phyloP scores from a whole-genome alignment of 2,113 vertebrate species.

The Lamprologus sp. region DNA sequence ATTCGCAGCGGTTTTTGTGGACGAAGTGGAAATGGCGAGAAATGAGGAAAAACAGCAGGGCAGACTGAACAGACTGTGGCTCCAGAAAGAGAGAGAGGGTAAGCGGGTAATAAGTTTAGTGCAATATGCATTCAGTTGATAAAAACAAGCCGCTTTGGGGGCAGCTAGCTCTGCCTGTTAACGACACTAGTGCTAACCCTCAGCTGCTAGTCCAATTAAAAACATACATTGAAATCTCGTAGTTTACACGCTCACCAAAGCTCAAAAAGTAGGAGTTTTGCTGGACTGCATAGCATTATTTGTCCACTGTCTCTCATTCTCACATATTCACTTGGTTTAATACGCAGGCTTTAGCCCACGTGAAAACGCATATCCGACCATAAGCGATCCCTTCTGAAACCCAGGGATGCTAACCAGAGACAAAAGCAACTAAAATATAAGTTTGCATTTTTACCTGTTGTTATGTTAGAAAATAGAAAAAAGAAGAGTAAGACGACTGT shows the following conservation, averaged over 20 bases:
- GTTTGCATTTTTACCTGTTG: background rate
- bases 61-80: constrained; percentile 73
- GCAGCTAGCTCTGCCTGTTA: background rate
- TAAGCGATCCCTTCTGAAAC: background rate
- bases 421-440: background rate
- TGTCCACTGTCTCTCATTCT: background rate
- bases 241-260: background rate
- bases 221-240: rapidly evolving
- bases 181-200: background rate
- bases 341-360: background rate
- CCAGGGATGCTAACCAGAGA: rapidly evolving
- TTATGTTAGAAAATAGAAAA: background rate
- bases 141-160: background rate
- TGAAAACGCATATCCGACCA: background rate
- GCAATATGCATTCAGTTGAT: background rate
- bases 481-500: background rate
- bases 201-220: background rate
- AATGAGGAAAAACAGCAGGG: constrained; percentile 78
- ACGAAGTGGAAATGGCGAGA: constrained; percentile 59
- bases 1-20: rapidly evolving
- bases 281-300: background rate
- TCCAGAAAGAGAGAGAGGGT: constrained; percentile 74
- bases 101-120: rapidly evolving
- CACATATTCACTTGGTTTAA: background rate
- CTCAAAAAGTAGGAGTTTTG: background rate